A percentile compares a stretch with the other conserved stretches of the same genome.
These are phyloP conservation scores for Protodeltote pygarga DNA, from an alignment of 2,888 invertebrate genomes.

Conservation along the genomic window DNA sequence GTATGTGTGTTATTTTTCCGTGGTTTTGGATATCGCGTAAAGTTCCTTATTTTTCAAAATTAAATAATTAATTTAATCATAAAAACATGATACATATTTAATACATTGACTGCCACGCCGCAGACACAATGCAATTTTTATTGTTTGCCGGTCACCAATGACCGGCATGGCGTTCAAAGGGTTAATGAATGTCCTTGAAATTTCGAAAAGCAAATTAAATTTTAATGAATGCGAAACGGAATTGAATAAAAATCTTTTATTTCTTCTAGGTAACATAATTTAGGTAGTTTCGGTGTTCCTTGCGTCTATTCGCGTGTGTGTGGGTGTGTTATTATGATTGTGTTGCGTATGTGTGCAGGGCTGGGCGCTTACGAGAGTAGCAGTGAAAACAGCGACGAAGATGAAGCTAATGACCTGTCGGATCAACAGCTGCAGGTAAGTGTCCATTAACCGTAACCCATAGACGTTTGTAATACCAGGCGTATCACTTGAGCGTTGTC, in stretches of 20 bases:
- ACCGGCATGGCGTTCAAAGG: neutral
- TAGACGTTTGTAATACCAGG: too few species aligned
- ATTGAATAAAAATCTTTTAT: conserved; percentile 14
- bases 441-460: too few species aligned
- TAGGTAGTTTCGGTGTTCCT: conserved; percentile 23
- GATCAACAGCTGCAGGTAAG: conserved; percentile 91
- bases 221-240: neutral
- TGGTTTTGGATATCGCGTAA: conserved; percentile 10
- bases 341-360: conserved; percentile 86
- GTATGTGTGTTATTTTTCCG: conserved; percentile 24
- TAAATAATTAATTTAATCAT: too few species aligned
- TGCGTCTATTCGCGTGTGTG: conserved; percentile 10
- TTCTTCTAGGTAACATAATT: conserved; percentile 7
- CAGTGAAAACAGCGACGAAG: conserved; percentile 87
- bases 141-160: too few species aligned
- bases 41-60: conserved; percentile 1
- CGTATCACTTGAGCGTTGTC: too few species aligned
- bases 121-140: too few species aligned
- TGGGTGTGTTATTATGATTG: conserved; percentile 25
- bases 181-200: neutral
- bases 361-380: conserved; percentile 94
- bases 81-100: too few species aligned
- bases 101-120: too few species aligned
- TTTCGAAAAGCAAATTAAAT: neutral
- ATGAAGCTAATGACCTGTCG: conserved; percentile 82